Evolutionary conservation across 2,113 vertebrate genomes (phyloP), one percentile per base, ranked within the genome.

Genomic region (Equus quagga): DNA sequence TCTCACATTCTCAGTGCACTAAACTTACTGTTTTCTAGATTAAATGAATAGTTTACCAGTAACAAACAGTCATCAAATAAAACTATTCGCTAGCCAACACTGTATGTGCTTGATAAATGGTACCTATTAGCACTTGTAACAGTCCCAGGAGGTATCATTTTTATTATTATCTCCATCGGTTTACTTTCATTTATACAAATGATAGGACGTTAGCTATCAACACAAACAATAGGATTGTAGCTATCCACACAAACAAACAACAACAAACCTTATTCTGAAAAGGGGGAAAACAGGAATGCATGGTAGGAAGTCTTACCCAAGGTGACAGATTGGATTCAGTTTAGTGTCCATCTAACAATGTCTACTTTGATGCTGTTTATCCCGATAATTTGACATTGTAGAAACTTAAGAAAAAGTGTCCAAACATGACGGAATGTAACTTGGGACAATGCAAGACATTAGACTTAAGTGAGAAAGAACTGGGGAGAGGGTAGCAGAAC

Each of bases 111-210:
- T 67, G 31, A 76, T 84, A 80, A 76, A 11, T 31, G 3, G 0
- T 69, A 89, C 44, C 64, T 58, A 36, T 49, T 65, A 76, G 49
- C 10, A 18, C 26, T 96, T 89, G 1, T 24, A 81, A 76, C 0
- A 78, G 4, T 80, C 19, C 9, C 2, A 67, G 36, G 26, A 89
- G 10, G 1, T 36, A 58, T 14, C 44, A 56, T 15, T 89, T 69
- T 84, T 36, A 67, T 51, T 60, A 73, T 58, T 31, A 70, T 28
- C 8, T 76, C 13, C 11, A 8, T 10, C 21, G 13, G 21, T 33
- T 95, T 89, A 24, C n/a, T 94, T 96, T 82, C 51, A 83, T 12
- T 84, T 85, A 49, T 51, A 67, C 31, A 83, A 73, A 88, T 62
- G 31, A 73, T 17, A 82, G 23, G 7, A 73, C 2, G 33, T 92